Evolutionary conservation across 2,888 invertebrate species (phyloP).

Genomic region (Encarsia formosa): DNA sequence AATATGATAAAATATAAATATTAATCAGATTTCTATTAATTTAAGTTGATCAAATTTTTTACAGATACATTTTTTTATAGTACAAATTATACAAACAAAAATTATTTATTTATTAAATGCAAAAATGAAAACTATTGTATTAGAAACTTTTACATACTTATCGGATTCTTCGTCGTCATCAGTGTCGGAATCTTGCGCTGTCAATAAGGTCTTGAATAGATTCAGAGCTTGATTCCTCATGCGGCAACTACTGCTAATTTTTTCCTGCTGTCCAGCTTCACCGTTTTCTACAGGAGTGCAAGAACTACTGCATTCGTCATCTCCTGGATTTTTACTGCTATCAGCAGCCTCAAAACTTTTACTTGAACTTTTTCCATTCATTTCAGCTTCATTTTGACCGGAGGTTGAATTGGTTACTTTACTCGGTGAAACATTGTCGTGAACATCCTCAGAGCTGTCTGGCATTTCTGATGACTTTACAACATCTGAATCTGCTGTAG

Average conservation of each 20-base stretch:
- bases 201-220: constrained; percentile 57
- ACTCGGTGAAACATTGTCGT: constrained; percentile 40
- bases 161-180: constrained; percentile 39
- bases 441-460: constrained; percentile 43
- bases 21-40: background rate
- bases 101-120: too few species aligned
- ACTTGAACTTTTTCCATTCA: constrained; percentile 40
- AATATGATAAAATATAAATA: background rate
- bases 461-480: constrained; percentile 42
- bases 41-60: background rate
- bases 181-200: constrained; percentile 43
- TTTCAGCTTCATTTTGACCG: constrained; percentile 36
- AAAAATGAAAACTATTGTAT: too few species aligned
- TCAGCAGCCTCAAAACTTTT: constrained; percentile 36
- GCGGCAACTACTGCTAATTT: constrained; percentile 42
- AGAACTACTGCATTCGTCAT: constrained; percentile 43
- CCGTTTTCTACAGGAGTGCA: constrained; percentile 42
- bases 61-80: too few species aligned
- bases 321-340: constrained; percentile 39
- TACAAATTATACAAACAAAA: too few species aligned
- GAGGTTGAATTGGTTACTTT: constrained; percentile 39
- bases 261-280: constrained; percentile 38
- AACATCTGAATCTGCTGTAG: constrained; percentile 31
- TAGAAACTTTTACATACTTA: too few species aligned
- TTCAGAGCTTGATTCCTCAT: constrained; percentile 55